Base-by-base conservation (phyloP, 2,113 vertebrate species). In the Cynoglossus semilaevis region DNA sequence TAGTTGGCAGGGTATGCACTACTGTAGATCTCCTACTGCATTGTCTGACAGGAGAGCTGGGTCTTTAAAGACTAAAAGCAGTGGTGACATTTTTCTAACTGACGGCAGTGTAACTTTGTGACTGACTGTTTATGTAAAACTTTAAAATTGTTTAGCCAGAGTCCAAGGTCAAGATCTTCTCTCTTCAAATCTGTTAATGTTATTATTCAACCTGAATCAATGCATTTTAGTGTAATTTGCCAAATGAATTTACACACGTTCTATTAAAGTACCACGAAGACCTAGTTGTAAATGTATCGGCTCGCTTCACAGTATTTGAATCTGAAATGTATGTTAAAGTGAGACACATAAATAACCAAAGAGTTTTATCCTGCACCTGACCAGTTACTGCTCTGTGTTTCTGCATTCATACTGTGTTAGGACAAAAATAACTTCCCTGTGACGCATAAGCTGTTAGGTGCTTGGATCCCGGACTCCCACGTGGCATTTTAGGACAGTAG, bases 1-100 rank as follows among this genome's bases (percentile, higher is more conserved):
- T 48, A 81, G 80, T 69, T 81, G 80, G 78, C 80, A 80, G 72
- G 68, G 15, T 41, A 53, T 40, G 44, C 57, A 58, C 57, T 74
- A 29, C 22, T 29, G 22, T 73, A 70, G 62, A 34, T 29, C 49
- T 74, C 71, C 67, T 78, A 70, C 76, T 83, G 65, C 44, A 62
- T 67, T 34, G 55, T 77, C 75, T 76, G 65, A 61, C 70, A 37
- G 42, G 45, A 60, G 69, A 49, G 51, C 56, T 66, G 54, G 62
- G 29, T 54, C 57, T 65, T 49, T 49, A 61, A 66, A 76, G 54
- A 72, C 55, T 43, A 76, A 48, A 63, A 65, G 67, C 57, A 74
- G 70, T 43, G 36, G 45, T 68, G 67, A 66, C 51, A 74, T 56
- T 67, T 57, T 61, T 63, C 40, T 11, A 61, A 71, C 66, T 48